phyloP scores from a whole-genome alignment of 53 echinoderm and acorn worm genomes.

The Paelopatides confundens region DNA sequence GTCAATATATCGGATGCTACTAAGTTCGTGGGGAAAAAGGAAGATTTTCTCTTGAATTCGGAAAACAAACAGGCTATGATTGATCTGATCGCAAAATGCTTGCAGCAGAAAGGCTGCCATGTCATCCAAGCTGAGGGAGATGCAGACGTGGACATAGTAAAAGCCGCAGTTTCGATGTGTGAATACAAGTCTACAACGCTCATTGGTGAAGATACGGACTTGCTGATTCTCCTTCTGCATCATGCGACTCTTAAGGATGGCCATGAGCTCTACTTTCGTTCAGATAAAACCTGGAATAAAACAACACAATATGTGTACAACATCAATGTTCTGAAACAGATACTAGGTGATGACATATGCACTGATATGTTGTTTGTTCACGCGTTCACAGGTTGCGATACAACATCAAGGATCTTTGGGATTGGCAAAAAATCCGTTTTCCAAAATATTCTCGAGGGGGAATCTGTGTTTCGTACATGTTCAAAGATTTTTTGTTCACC shows the following conservation, averaged over 20 bases:
- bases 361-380: slow-evolving; percentile 54
- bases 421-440: too few relatives aligned
- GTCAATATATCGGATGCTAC: neutral
- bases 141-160: slow-evolving; percentile 33
- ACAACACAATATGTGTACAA: slow-evolving; percentile 12
- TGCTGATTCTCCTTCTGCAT: slow-evolving; percentile 39
- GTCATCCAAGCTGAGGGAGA: slow-evolving; percentile 21
- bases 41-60: neutral
- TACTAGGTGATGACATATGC: slow-evolving; percentile 51
- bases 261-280: neutral
- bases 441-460: too few relatives aligned
- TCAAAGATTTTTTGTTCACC: too few relatives aligned
- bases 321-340: neutral
- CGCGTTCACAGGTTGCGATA: slow-evolving; percentile 66
- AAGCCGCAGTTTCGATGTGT: slow-evolving; percentile 20
- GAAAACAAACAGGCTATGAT: slow-evolving; percentile 29
- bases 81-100: neutral
- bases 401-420: slow-evolving; percentile 57
- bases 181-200: neutral
- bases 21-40: neutral
- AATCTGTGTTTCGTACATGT: too few relatives aligned
- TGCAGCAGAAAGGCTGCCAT: neutral
- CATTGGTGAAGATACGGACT: slow-evolving; percentile 46
- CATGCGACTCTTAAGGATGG: too few relatives aligned
- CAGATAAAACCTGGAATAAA: neutral